Evolutionary conservation across 2,797 vertebrate species (phyloP), one percentile per base, ranked within the genome.

Genomic region (Microchirus variegatus): DNA sequence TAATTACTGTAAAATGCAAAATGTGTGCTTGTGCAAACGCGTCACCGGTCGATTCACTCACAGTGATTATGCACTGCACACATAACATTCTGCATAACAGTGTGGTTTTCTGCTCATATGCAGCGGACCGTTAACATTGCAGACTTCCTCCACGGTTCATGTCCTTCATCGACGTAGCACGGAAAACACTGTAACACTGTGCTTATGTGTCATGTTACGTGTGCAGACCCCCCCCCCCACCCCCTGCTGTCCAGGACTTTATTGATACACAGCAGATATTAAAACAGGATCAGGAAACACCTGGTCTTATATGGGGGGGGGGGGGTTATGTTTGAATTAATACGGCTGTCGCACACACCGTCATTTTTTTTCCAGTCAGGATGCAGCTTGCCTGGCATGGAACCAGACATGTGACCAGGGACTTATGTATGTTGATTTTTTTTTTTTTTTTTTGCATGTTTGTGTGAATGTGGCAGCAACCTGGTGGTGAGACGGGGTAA

Each of bases 401-500:
- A 14, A 17, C 16, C 15, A 45, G 43, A 5, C 43, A 45, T 50
- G 56, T 49, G 64, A 53, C 68, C 56, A 55, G 38, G 35, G 49
- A 40, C 18, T 68, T 59, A 12, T 50, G 17, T 62, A 47, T 78
- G 54, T 74, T 11, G 41, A 18, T 54, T 2, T 65, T 13, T 70
- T 45, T 1, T 13, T 15, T 41, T 4, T 41, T 2, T 70, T 16
- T 59, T 47, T 73, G 17, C 70, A 16, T 70, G 6, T 64, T 40
- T 69, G 13, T 57, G 19, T 67, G 50, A 75, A 53, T 80, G 55
- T 58, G 66, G 64, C 80, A 96, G 94, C 59, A 95, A 90, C 57
- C 89, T 95, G n/a, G 63, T 90, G 36, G 92, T 95, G 70, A 92
- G 94, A 78, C 88, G 59, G 19, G 94, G 95, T 26, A 94, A 94